phyloP scores from a whole-genome alignment of 1,140 invertebrate species.

The Nautilus pompilius region DNA sequence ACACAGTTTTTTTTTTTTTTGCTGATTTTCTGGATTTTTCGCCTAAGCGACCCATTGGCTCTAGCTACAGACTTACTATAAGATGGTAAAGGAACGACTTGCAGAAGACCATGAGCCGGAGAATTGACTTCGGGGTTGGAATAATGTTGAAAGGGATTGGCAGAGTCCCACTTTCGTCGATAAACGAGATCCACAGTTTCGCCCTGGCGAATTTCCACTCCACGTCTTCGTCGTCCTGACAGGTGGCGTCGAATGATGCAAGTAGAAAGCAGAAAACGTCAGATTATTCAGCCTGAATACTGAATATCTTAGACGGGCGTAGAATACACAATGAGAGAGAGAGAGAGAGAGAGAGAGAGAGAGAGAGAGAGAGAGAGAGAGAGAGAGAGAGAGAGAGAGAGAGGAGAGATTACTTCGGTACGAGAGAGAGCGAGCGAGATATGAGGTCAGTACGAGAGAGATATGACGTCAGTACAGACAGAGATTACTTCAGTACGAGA shows the following conservation, averaged over 20 bases:
- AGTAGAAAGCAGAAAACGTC: not conserved
- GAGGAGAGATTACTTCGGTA: not conserved
- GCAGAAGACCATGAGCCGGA: conserved; percentile 11
- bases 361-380: conserved; percentile 4
- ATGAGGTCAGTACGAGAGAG: not conserved
- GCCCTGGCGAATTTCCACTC: conserved; percentile 91
- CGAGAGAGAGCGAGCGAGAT: not conserved
- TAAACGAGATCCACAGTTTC: conserved; percentile 89
- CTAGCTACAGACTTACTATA: too few species aligned
- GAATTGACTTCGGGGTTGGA: conserved; percentile 78
- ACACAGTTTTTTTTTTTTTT: too few species aligned
- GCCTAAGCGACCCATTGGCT: too few species aligned
- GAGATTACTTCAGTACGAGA: not conserved
- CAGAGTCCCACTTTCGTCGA: conserved; percentile 80
- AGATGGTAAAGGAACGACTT: too few species aligned
- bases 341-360: not conserved
- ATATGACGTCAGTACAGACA: too few species aligned
- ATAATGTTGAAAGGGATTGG: conserved; percentile 86
- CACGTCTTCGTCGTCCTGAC: conserved; percentile 75
- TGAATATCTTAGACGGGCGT: not conserved
- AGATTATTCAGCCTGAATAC: not conserved
- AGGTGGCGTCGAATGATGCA: conserved; percentile 3
- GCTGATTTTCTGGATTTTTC: too few species aligned
- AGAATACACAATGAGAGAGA: not conserved
- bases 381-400: conserved; percentile 4